phyloP scores from a whole-genome alignment of 2,113 vertebrate species.

The Stictonetta naevosa region DNA sequence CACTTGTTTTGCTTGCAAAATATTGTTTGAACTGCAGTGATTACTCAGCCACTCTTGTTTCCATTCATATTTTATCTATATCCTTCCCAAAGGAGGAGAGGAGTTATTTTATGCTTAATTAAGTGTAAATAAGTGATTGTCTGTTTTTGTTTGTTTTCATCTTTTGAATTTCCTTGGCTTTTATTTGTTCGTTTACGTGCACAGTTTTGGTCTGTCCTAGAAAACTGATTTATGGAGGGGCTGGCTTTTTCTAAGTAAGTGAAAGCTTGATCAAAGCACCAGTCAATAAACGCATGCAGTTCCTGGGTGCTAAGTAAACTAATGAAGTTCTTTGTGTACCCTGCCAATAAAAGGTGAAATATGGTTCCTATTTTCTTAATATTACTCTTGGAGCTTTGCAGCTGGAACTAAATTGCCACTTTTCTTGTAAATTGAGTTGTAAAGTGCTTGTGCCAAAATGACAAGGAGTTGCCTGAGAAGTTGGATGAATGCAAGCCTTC shows the following conservation, averaged over 20 bases:
- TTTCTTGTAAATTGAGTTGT: conserved; percentile 64
- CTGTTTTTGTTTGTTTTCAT: conserved; percentile 11
- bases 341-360: conserved; percentile 56
- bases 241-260: background rate
- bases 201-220: conserved; percentile 40
- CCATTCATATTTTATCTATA: conserved; percentile 60
- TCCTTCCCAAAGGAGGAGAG: conserved; percentile 64
- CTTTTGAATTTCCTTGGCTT: background rate
- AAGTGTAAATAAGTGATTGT: conserved; percentile 75
- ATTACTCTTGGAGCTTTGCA: conserved; percentile 58
- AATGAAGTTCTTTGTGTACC: conserved; percentile 32
- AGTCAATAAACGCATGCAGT: background rate
- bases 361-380: conserved; percentile 56
- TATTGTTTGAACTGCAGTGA: conserved; percentile 30
- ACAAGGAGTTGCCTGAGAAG: conserved; percentile 56
- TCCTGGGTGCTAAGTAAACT: conserved; percentile 67
- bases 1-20: conserved; percentile 51
- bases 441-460: conserved; percentile 60
- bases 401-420: conserved; percentile 25
- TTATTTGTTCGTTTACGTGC: background rate
- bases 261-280: conserved; percentile 59
- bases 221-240: conserved; percentile 53
- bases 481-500: conserved; percentile 48
- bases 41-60: conserved; percentile 61
- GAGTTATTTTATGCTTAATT: conserved; percentile 78